A percentile compares a stretch with the other conserved stretches of the same genome.
Evolutionary conservation across 2,113 vertebrate genomes (phyloP).

Genomic region (Phainopepla nitens): DNA sequence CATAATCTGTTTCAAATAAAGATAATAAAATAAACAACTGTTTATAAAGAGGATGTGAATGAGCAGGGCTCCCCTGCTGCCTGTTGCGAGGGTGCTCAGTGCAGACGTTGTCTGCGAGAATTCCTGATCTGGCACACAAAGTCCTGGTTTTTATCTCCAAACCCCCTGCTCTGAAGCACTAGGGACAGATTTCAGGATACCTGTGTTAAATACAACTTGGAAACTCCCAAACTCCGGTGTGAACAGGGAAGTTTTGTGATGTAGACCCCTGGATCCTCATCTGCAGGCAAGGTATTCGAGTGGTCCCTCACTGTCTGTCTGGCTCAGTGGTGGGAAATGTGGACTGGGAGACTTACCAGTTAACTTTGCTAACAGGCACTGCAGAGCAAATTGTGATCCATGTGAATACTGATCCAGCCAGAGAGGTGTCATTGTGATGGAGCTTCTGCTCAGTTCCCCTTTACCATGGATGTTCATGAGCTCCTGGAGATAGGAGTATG

Average conservation of each 20-base stretch:
- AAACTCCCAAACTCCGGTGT: not conserved
- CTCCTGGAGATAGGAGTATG: not conserved
- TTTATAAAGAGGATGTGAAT: constrained; percentile 65
- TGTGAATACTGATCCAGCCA: not conserved
- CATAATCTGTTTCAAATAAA: constrained; percentile 72
- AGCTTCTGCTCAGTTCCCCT: not conserved
- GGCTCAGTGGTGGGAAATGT: not conserved
- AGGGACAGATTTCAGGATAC: constrained; percentile 29
- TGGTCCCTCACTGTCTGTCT: not conserved
- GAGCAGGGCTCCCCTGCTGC: constrained; percentile 37
- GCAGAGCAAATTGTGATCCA: not conserved
- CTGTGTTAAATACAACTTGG: not conserved
- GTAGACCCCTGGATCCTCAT: not conserved
- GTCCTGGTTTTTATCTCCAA: constrained; percentile 54
- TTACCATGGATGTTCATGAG: not conserved
- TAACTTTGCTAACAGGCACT: not conserved
- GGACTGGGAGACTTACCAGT: not conserved
- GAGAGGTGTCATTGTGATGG: not conserved
- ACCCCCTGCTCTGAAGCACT: constrained; percentile 9
- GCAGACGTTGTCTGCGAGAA: constrained; percentile 42
- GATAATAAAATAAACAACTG: constrained; percentile 73
- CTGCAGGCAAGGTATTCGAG: not conserved
- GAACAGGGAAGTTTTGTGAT: not conserved
- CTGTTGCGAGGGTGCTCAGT: not conserved
- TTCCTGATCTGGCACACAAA: constrained; percentile 45